Conservation (phyloP, 2,797 vertebrate genomes). For the Tadarida brasiliensis region DNA sequence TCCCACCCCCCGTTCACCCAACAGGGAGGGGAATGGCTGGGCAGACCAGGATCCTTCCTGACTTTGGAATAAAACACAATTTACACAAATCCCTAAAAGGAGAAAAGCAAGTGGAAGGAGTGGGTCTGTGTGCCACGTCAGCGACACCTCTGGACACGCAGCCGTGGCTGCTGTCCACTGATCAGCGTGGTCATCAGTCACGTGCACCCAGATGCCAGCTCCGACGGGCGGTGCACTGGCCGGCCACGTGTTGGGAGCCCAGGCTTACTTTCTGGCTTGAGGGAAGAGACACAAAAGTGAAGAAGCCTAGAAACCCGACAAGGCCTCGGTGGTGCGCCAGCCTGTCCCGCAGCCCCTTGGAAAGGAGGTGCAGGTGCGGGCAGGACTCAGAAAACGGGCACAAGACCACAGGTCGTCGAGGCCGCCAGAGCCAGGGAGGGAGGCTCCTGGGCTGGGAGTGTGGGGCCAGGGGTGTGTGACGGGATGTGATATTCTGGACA, state of each 20-base stretch:
- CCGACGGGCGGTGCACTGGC: neutral
- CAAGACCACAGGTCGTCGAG: neutral
- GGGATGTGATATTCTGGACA: neutral
- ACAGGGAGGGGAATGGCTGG: rapidly evolving
- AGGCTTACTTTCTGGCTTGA: neutral
- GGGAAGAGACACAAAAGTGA: rapidly evolving
- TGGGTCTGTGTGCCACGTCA: rapidly evolving
- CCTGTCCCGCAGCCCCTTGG: neutral
- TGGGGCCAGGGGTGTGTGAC: neutral
- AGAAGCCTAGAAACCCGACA: neutral
- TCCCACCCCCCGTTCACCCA: neutral
- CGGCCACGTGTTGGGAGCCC: rapidly evolving
- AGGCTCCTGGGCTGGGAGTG: neutral
- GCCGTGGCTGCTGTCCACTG: neutral
- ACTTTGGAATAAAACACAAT: neutral
- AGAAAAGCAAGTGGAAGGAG: rapidly evolving
- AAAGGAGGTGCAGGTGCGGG: neutral
- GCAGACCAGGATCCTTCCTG: neutral
- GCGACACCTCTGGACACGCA: neutral
- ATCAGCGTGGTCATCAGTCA: rapidly evolving
- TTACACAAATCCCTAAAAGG: neutral
- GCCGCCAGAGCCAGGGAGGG: neutral
- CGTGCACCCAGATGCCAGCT: rapidly evolving
- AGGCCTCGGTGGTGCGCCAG: neutral
- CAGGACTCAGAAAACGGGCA: neutral